Conservation (phyloP, 1,140 invertebrate genomes). For the Cydia amplana region DNA sequence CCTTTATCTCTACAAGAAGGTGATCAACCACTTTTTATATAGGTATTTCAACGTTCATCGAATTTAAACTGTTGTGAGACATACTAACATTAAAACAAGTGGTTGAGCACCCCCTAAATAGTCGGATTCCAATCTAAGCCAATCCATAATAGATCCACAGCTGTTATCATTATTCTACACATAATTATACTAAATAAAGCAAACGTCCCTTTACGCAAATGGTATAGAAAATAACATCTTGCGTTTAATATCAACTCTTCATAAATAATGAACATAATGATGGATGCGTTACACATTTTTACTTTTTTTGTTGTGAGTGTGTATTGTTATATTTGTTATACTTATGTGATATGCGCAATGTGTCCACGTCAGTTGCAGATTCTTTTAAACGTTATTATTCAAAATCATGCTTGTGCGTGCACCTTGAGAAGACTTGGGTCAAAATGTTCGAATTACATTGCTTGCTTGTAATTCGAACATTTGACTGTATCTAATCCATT, state of each 20-base stretch:
- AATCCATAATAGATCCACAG: not conserved
- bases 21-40: no score
- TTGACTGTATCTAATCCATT: not conserved
- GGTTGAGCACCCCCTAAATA: no score
- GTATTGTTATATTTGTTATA: conserved; percentile 1
- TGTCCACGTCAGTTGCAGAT: conserved; percentile 20
- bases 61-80: no score
- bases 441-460: not conserved
- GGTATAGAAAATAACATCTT: conserved; percentile 21
- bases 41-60: no score
- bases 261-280: conserved; percentile 8
- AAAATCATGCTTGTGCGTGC: conserved; percentile 40
- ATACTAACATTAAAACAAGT: no score
- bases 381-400: not conserved
- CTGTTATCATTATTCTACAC: conserved; percentile 4
- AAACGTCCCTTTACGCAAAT: conserved; percentile 18
- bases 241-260: not conserved
- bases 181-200: not conserved
- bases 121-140: conserved; percentile 13
- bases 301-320: not conserved
- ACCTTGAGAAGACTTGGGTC: conserved; percentile 49
- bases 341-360: conserved; percentile 18
- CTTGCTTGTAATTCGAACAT: not conserved
- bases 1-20: no score
- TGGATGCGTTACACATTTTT: conserved; percentile 18